Evolutionary conservation across 2,113 vertebrate genomes (phyloP).

Genomic region (Dicentrarchus labrax): DNA sequence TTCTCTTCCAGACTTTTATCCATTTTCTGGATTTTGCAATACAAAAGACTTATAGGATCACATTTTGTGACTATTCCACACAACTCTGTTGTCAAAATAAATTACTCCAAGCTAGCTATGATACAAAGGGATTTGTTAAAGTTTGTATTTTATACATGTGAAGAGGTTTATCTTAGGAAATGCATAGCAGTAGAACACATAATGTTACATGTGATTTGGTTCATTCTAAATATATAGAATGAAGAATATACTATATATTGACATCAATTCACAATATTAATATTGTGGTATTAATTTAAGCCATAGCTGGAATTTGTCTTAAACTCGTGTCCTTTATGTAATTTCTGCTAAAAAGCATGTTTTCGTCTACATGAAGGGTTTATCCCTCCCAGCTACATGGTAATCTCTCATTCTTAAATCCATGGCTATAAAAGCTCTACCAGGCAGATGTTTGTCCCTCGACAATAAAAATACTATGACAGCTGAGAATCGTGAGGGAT

Average conservation of each 20-base stretch:
- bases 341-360: slow-evolving; percentile 42
- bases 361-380: slow-evolving; percentile 16
- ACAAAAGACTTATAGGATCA: neutral
- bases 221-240: neutral
- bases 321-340: neutral
- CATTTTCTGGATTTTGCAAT: neutral
- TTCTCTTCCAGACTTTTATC: neutral
- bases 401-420: slow-evolving; percentile 65
- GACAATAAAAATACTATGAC: slow-evolving; percentile 27
- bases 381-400: slow-evolving; percentile 25
- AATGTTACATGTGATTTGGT: neutral
- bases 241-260: neutral
- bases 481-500: slow-evolving; percentile 38
- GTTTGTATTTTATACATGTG: neutral
- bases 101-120: neutral
- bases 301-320: neutral
- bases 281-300: neutral
- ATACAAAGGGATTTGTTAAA: neutral
- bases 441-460: slow-evolving; percentile 48
- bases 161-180: neutral
- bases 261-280: neutral
- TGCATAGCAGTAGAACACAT: neutral
- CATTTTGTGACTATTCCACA: neutral
- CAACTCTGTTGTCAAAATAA: neutral
- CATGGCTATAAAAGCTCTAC: slow-evolving; percentile 47